Conservation (phyloP, 2,888 invertebrate genomes). For the Hylaea fasciaria region DNA sequence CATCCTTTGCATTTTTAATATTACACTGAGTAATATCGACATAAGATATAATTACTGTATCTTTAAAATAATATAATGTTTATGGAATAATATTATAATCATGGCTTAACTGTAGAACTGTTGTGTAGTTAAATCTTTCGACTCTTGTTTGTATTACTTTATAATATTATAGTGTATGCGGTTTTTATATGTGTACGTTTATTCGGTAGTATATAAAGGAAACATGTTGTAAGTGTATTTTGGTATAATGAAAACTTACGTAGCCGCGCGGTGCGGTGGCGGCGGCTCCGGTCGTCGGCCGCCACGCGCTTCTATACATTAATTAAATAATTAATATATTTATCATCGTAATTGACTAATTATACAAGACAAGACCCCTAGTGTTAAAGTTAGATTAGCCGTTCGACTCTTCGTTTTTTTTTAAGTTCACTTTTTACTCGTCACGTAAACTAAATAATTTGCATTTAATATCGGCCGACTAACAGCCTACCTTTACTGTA, state of each 20-base stretch:
- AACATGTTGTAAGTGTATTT: constrained; percentile 82
- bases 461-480: constrained; percentile 74
- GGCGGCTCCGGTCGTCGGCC: constrained; percentile 46
- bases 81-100: constrained; percentile 80
- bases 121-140: constrained; percentile 83
- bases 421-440: constrained; percentile 74
- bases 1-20: constrained; percentile 69
- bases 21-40: constrained; percentile 75
- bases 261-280: constrained; percentile 52
- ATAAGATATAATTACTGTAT: constrained; percentile 75
- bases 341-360: constrained; percentile 86
- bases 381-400: constrained; percentile 80
- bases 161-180: constrained; percentile 77
- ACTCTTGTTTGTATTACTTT: constrained; percentile 84
- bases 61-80: constrained; percentile 75
- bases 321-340: constrained; percentile 70
- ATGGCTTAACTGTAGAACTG: constrained; percentile 83
- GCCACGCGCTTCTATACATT: constrained; percentile 49
- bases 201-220: constrained; percentile 80
- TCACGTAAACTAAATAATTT: constrained; percentile 58
- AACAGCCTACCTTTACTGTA: constrained; percentile 64
- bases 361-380: constrained; percentile 79
- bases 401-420: constrained; percentile 59
- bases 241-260: constrained; percentile 72
- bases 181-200: constrained; percentile 85